Evolutionary conservation across 2,888 invertebrate genomes (phyloP), one percentile per base, ranked within the genome.

Genomic region (Agrotis exclamationis): DNA sequence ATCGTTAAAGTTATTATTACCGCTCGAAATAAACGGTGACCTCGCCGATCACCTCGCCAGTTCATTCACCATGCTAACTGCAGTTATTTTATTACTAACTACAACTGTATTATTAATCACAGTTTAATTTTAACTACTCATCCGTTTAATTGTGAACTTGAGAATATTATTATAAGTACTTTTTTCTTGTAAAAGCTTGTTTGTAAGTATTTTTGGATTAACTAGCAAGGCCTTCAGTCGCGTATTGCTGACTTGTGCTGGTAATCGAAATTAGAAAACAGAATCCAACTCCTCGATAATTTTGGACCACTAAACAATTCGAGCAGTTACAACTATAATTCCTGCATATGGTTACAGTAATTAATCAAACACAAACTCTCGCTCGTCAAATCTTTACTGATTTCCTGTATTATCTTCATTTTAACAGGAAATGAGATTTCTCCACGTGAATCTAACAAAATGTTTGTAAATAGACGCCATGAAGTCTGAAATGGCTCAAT

Each of bases 11-110:
- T 50, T 73, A 79, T 79, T 79, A 82, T 82, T 82, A 79, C 20
- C 14, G 6, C 13, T 4, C 0, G 56, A 56, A 47, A 20, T 66
- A 50, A 60, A 65, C 33, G 11, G 18, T 47, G 66, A 20, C 83
- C 83, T 79, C 58, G 68, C 7, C 24, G 45, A 20, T 79, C 59
- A 74, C 79, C 79, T 83, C 74, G 63, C 2, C 62, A 64, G 79
- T 58, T 79, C 83, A 69, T 79, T 79, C 80, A 83, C 83, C 63
- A 53, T 48, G 48, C 20, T 56, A 48, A 64, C 56, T 54, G 45
- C 39, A 48, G 63, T 63, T 50, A 56, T 24, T 39, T 50, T 60
- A 57, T 58, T 44, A 63, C 59, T 51, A 65, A 47, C 59, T 33
- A 18, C 24, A 60, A 28, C 60, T 76, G 48, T 63, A 63, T 63